A percentile compares a stretch with the other conserved stretches of the same genome.
Conservation (phyloP, 2,888 invertebrate genomes). For the Argyresthia albistria region DNA sequence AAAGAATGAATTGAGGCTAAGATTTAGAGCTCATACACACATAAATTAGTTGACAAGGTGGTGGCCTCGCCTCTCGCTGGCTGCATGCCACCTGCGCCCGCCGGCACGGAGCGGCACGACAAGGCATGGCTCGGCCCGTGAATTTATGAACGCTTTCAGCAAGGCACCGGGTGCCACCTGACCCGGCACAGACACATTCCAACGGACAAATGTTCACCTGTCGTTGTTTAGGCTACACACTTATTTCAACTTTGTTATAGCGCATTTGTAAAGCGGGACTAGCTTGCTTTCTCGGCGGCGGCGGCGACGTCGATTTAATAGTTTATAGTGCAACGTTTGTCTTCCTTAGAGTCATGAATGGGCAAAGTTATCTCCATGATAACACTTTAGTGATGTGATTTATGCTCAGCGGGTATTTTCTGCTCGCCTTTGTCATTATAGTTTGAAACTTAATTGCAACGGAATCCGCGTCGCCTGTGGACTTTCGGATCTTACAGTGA, state of each 20-base stretch:
- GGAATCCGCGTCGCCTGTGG: conserved; percentile 31
- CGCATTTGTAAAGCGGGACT: no score
- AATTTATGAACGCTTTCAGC: conserved; percentile 67
- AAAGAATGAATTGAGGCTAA: no score
- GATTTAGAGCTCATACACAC: no score
- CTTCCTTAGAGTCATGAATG: no score
- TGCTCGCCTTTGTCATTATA: not conserved
- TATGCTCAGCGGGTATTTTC: not conserved
- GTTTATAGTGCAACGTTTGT: no score
- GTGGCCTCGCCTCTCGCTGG: not conserved
- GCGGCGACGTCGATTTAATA: no score
- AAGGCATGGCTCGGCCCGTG: conserved; percentile 31
- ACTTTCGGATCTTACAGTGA: conserved; percentile 37
- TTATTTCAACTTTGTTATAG: conserved; percentile 28
- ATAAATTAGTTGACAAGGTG: not conserved
- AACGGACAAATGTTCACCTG: conserved; percentile 51
- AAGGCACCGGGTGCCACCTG: conserved; percentile 67
- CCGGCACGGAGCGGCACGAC: conserved; percentile 9
- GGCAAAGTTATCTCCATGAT: no score
- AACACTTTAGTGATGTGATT: not conserved
- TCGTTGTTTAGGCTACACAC: conserved; percentile 50
- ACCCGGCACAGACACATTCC: conserved; percentile 52
- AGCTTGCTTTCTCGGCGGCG: no score
- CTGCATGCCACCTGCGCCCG: conserved; percentile 5
- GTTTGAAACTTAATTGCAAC: conserved; percentile 31